Percentiles rank a stretch among this genome's conserved stretches.
phyloP scores from a whole-genome alignment of 2,113 vertebrate genomes.

The Dromaius novaehollandiae region DNA sequence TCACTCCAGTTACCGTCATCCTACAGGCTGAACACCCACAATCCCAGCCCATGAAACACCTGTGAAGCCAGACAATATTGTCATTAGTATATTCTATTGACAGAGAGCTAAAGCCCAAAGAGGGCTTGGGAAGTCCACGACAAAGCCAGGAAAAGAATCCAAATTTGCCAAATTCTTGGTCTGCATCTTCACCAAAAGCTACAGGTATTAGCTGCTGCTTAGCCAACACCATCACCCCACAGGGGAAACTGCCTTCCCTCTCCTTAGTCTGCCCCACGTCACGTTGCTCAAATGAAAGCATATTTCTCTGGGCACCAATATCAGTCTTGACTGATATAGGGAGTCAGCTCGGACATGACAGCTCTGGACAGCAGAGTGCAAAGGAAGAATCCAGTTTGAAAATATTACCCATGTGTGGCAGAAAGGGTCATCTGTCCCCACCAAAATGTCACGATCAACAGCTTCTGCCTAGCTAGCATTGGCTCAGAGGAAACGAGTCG shows the following conservation, averaged over 20 bases:
- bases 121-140: not conserved
- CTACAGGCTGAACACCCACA: not conserved
- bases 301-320: not conserved
- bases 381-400: not conserved
- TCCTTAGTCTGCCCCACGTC: not conserved
- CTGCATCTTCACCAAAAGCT: not conserved
- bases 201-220: not conserved
- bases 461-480: not conserved
- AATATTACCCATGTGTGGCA: not conserved
- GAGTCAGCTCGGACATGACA: not conserved
- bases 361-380: not conserved
- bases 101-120: not conserved
- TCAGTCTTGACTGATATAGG: not conserved
- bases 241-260: not conserved
- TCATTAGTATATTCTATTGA: not conserved
- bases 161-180: not conserved
- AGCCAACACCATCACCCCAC: not conserved
- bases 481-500: not conserved
- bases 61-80: not conserved
- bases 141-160: not conserved
- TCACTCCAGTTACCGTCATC: not conserved
- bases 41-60: not conserved
- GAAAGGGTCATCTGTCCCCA: not conserved
- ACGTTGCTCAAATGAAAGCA: not conserved
- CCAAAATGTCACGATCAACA: slow-evolving; percentile 12